Evolutionary conservation across 2,888 invertebrate genomes (phyloP).

Genomic region (Diaperis boleti): DNA sequence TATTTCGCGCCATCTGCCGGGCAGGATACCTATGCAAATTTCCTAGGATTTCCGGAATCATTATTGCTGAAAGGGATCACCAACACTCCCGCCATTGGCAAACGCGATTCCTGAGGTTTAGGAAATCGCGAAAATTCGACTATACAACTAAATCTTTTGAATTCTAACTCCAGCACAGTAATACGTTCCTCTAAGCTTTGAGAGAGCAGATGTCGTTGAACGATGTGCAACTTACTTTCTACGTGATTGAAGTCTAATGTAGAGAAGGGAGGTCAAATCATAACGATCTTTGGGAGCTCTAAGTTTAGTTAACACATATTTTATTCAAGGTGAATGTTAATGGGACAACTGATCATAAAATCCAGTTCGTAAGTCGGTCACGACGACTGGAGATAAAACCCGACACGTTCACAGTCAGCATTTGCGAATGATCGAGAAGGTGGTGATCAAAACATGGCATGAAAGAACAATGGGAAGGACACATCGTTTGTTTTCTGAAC

Average conservation of each 20-base stretch:
- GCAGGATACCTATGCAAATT: constrained; percentile 30
- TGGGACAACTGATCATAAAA: constrained; percentile 12
- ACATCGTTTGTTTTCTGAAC: too few species aligned
- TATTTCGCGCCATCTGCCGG: constrained; percentile 28
- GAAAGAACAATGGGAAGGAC: too few species aligned
- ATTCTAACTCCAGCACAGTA: constrained; percentile 3
- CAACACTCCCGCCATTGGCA: constrained; percentile 2
- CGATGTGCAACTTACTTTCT: not conserved
- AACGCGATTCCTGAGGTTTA: constrained; percentile 15
- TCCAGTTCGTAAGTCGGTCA: constrained; percentile 28
- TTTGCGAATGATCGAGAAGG: constrained; percentile 9
- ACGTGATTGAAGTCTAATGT: not conserved
- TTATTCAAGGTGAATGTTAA: constrained; percentile 21
- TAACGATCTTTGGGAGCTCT: not conserved
- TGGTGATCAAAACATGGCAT: too few species aligned
- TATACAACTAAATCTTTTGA: constrained; percentile 12
- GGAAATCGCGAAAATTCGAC: constrained; percentile 13
- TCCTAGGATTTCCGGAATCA: constrained; percentile 14
- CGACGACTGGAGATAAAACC: constrained; percentile 6
- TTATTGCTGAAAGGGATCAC: constrained; percentile 30
- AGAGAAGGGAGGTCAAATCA: not conserved
- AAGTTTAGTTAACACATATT: constrained; percentile 12
- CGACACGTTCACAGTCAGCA: constrained; percentile 5
- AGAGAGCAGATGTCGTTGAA: not conserved
- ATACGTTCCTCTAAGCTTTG: not conserved